These are phyloP conservation scores for Parascotia fuliginaria DNA, from an alignment of 2,888 invertebrate species.

Conservation along the genomic window DNA sequence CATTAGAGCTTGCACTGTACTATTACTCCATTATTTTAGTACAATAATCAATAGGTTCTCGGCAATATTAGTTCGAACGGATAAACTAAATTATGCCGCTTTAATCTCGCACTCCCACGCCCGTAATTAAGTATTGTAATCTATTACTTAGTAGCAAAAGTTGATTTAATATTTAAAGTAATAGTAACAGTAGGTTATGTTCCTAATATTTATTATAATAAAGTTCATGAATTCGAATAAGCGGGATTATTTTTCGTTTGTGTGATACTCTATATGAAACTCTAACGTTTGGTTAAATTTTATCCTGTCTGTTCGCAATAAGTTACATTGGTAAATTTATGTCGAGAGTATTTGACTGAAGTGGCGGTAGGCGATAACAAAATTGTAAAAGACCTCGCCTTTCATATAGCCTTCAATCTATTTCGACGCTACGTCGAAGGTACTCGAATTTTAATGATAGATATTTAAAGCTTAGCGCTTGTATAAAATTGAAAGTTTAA, in stretches of 20 bases:
- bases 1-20: slow-evolving; percentile 58
- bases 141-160: slow-evolving; percentile 26
- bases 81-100: slow-evolving; percentile 31
- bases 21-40: slow-evolving; percentile 64
- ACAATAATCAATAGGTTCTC: slow-evolving; percentile 47
- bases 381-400: slow-evolving; percentile 12
- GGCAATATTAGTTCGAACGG: slow-evolving; percentile 49
- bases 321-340: too few relatives aligned
- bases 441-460: not conserved
- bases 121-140: slow-evolving; percentile 8
- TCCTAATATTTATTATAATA: not conserved
- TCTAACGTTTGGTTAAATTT: too few relatives aligned
- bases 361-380: not conserved
- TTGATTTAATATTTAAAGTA: slow-evolving; percentile 3
- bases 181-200: not conserved
- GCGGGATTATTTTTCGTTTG: too few relatives aligned
- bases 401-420: slow-evolving; percentile 18
- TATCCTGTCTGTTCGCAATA: too few relatives aligned
- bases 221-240: too few relatives aligned
- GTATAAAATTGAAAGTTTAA: not conserved
- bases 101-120: slow-evolving; percentile 47
- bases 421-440: slow-evolving; percentile 4
- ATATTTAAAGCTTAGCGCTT: not conserved
- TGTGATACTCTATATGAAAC: too few relatives aligned
- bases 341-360: too few relatives aligned